Evolutionary conservation across 92 coral and sea anemone genomes (phyloP).

Genomic region (Actinernus sp.): DNA sequence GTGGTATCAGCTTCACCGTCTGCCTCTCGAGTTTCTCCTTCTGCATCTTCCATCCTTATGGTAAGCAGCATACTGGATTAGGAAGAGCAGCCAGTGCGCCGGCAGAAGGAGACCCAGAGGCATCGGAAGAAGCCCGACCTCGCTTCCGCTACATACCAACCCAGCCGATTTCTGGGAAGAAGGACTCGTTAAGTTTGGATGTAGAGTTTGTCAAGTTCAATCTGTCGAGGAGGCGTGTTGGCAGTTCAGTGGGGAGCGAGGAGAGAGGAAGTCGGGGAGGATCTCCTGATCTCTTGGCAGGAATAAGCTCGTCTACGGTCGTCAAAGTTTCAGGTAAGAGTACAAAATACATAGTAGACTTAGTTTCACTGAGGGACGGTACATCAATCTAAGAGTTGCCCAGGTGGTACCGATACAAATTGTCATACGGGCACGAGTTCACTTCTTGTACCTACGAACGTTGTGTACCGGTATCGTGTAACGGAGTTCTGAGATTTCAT

Average conservation of each 20-base stretch:
- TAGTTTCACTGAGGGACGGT: too few relatives aligned
- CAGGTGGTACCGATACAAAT: too few relatives aligned
- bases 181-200: conserved; percentile 94
- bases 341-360: too few relatives aligned
- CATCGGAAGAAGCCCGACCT: conserved; percentile 57
- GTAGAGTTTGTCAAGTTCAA: conserved; percentile 96
- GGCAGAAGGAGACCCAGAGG: conserved; percentile 48
- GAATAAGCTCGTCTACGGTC: conserved; percentile 84
- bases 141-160: conserved; percentile 74
- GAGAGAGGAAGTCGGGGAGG: conserved; percentile 58
- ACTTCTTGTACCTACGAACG: too few relatives aligned
- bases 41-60: conserved; percentile 97
- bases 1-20: conserved; percentile 96
- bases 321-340: conserved; percentile 96
- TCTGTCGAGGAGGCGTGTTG: conserved; percentile 87
- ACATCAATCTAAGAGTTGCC: too few relatives aligned
- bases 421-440: too few relatives aligned
- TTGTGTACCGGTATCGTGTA: too few relatives aligned
- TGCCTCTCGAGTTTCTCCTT: conserved; percentile 96
- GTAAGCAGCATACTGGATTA: conserved; percentile 84
- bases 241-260: conserved; percentile 39
- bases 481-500: too few relatives aligned
- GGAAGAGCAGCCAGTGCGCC: conserved; percentile 77
- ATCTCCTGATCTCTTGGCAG: conserved; percentile 76
- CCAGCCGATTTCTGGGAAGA: conserved; percentile 95